A percentile compares a stretch with the other conserved stretches of the same genome.
Conservation (phyloP, 1,140 invertebrate species). For the Ceratosolen fusciceps region DNA sequence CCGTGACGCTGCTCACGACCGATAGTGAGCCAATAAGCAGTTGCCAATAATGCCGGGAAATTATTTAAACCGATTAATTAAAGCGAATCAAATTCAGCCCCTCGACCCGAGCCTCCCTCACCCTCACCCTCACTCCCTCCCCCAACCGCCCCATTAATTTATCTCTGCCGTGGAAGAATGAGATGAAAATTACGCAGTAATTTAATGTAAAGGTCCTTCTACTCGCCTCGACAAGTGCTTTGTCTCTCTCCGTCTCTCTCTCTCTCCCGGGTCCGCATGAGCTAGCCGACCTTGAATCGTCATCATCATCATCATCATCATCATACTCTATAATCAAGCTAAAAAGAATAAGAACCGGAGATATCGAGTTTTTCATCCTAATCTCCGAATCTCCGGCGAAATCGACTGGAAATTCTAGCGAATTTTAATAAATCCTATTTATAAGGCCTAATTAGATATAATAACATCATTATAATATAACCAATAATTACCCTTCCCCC, state of each 20-base stretch:
- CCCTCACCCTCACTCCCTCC: too few relatives aligned
- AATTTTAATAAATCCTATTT: constrained; percentile 1
- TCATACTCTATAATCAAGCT: not conserved
- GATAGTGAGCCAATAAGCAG: not conserved
- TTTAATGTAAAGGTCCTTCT: too few relatives aligned
- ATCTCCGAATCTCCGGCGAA: not conserved
- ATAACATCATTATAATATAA: not conserved
- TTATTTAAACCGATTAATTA: constrained; percentile 2
- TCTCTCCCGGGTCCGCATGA: too few relatives aligned
- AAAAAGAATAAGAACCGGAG: not conserved
- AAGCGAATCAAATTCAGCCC: not conserved
- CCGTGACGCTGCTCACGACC: not conserved
- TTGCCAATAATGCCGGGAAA: too few relatives aligned
- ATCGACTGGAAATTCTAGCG: not conserved
- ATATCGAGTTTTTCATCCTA: not conserved
- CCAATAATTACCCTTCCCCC: not conserved
- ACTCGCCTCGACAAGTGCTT: too few relatives aligned
- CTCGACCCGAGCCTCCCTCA: too few relatives aligned
- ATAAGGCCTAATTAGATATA: not conserved
- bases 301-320: too few relatives aligned
- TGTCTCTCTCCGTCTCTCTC: too few relatives aligned
- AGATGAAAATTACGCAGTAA: too few relatives aligned
- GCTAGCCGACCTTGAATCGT: too few relatives aligned
- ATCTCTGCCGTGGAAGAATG: too few relatives aligned
- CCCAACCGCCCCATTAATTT: too few relatives aligned